Conservation (phyloP, 2,888 invertebrate genomes). For the Glyphotaelius pellucidus region DNA sequence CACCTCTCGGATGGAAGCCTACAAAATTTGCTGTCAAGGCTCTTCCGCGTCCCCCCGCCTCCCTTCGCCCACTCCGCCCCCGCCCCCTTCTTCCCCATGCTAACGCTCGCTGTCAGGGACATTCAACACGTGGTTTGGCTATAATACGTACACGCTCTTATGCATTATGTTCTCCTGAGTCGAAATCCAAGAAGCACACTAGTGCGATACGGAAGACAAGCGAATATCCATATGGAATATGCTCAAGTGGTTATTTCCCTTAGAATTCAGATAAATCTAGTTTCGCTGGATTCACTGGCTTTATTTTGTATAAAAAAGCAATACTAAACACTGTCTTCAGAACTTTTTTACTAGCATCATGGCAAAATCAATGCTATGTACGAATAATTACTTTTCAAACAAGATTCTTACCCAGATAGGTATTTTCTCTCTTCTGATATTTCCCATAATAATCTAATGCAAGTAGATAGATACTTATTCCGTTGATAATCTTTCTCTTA, state of each 20-base stretch:
- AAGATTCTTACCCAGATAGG: neutral
- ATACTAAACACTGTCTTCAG: neutral
- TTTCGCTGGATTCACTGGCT: neutral
- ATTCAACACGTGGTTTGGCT: constrained; percentile 55
- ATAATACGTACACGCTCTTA: constrained; percentile 19
- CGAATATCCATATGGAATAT: neutral
- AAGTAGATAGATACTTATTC: neutral
- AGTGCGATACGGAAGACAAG: neutral
- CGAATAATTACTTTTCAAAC: neutral
- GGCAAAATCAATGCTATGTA: neutral
- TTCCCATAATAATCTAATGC: neutral
- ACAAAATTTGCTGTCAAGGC: constrained; percentile 53
- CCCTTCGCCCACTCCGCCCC: constrained; percentile 6
- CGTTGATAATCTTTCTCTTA: neutral
- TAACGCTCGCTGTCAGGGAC: constrained; percentile 35
- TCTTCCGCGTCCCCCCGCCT: constrained; percentile 47
- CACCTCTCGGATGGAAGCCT: constrained; percentile 49
- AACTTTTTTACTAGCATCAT: neutral
- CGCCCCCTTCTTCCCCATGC: constrained; percentile 13
- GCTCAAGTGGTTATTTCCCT: neutral
- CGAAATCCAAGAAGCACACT: neutral
- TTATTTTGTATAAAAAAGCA: neutral
- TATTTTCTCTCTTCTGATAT: no score
- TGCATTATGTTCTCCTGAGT: neutral
- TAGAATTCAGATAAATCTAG: neutral